Evolutionary conservation across 2,888 invertebrate species (phyloP).

Genomic region (Stenchaetothrips biformis): DNA sequence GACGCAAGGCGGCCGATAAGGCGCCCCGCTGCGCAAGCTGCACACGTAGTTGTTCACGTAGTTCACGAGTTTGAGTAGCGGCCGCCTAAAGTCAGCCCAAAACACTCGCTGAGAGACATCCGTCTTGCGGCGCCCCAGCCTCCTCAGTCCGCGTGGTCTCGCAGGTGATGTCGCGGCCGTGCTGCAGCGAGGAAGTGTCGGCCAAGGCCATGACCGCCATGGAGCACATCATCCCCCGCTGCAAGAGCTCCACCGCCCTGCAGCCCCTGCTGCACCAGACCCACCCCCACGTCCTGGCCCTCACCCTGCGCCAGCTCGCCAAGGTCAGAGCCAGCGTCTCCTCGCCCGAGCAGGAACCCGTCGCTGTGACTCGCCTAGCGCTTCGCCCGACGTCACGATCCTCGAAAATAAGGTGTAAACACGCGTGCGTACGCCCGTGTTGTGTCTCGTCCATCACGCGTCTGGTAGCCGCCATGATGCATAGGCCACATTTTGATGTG

Average conservation of each 20-base stretch:
- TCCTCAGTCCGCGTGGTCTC: background rate
- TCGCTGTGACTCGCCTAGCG: background rate
- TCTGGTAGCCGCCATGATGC: too few relatives aligned
- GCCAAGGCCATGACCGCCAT: constrained; percentile 4
- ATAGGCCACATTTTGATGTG: too few relatives aligned
- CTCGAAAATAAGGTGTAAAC: too few relatives aligned
- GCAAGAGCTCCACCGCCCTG: constrained; percentile 20
- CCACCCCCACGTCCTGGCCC: background rate
- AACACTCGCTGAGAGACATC: too few relatives aligned
- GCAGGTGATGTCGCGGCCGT: constrained; percentile 12
- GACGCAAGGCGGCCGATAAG: too few relatives aligned
- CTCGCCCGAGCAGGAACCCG: background rate
- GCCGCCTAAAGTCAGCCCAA: too few relatives aligned
- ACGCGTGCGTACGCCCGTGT: too few relatives aligned
- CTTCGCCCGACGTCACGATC: background rate
- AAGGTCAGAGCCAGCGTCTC: background rate
- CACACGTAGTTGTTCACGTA: too few relatives aligned
- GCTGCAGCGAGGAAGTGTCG: background rate
- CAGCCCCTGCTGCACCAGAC: constrained; percentile 22
- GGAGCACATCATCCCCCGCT: constrained; percentile 14
- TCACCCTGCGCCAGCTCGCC: constrained; percentile 13
- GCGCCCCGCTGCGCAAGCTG: too few relatives aligned
- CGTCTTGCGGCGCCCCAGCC: too few relatives aligned
- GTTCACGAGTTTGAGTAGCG: too few relatives aligned
- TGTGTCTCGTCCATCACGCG: too few relatives aligned